Conservation (phyloP, 2,113 vertebrate species). For the Gobiocypris rarus region DNA sequence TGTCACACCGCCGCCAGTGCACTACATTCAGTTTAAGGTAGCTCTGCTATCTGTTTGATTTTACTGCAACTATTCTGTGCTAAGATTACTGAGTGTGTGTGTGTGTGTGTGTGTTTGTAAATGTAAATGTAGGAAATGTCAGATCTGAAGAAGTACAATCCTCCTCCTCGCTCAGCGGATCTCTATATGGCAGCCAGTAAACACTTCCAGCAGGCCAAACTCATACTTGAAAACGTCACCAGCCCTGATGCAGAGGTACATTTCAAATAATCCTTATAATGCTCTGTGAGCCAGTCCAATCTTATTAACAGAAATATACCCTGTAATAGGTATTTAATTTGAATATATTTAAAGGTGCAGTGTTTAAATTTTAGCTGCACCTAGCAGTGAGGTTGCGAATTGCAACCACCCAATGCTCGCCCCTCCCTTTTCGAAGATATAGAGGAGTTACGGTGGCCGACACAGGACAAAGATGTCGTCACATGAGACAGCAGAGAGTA, state of each 20-base stretch:
- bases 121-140: conserved; percentile 90
- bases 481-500: no score
- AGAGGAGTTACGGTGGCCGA: no score
- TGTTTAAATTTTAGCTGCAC: no score
- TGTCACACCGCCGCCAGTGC: conserved; percentile 95
- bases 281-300: neutral
- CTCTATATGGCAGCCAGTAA: conserved; percentile 98
- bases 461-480: no score
- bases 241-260: conserved; percentile 91
- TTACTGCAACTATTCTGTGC: neutral
- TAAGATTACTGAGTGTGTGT: neutral
- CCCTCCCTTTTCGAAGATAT: no score
- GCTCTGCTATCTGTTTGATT: neutral
- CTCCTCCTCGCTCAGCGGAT: conserved; percentile 93
- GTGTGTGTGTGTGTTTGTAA: no score
- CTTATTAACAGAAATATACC: neutral
- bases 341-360: no score
- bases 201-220: conserved; percentile 98
- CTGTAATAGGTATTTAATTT: neutral
- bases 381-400: no score
- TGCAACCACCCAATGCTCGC: no score
- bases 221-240: conserved; percentile 95
- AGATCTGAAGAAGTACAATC: conserved; percentile 97
- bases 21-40: conserved; percentile 98
- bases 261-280: neutral